Evolutionary conservation across 2,113 vertebrate species (phyloP), one percentile per base, ranked within the genome.

Genomic region (Colaptes auratus): DNA sequence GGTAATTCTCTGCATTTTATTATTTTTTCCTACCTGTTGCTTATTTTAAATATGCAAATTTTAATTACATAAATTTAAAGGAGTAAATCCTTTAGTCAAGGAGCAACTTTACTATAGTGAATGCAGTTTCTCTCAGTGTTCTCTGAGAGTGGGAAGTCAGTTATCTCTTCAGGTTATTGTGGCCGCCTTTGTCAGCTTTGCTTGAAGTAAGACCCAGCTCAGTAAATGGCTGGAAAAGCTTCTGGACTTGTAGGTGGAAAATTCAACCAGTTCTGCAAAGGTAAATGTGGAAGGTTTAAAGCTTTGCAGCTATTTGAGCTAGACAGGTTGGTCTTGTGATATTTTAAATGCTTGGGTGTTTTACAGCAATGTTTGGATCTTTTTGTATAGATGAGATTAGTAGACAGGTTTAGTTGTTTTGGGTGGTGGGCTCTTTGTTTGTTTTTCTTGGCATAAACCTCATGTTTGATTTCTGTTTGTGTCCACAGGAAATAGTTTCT

Each of bases 401-500:
- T 23, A 24, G 20, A 50, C 7, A 12, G 24, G 14, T 18, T 9
- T 21, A 9, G 0, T 1, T 27, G 55, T 35, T 13, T 42, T 15
- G 7, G 6, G 23, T 15, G 3, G 10, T 23, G 5, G 15, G n/a
- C n/a, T n/a, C n/a, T 21, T n/a, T 18, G 30, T 67, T 39, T 20
- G 13, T n/a, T 36, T 31, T 55, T 39, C 2, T 53, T 76, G 44
- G 12, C 21, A 14, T 36, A 78, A 58, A 44, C 7, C 7, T 81
- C 2, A 2, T 16, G 16, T 59, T 53, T 60, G 33, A 27, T 59
- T 46, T 80, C 36, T 65, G 59, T 91, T 74, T 46, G 21, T 95
- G 71, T 97, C 64, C 66, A 53, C 78, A 99, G 99, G 98, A 95
- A 20, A 99, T 99, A 42, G 97, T 99, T 50, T 97, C 98, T 61